A percentile compares a stretch with the other conserved stretches of the same genome.
These are phyloP conservation scores for Aurelia sp. DNA, from an alignment of 30 jellyfish, hydroid and myxozoan species.

Conservation along the genomic window DNA sequence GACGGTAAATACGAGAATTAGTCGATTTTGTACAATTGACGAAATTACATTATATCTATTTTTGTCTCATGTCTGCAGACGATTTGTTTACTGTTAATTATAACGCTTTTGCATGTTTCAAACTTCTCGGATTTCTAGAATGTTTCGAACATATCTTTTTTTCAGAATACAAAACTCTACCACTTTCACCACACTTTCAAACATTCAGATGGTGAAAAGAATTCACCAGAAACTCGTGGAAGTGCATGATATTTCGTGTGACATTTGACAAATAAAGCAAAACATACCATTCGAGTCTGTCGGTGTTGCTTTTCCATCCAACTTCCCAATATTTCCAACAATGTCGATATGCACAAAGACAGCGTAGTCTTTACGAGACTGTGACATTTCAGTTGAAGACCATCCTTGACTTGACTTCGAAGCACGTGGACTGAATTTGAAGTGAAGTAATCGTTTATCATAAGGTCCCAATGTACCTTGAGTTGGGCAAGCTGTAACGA, in stretches of 20 bases:
- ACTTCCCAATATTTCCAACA: slow-evolving; percentile 68
- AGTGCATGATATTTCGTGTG: background rate
- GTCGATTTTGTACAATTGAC: too few species aligned
- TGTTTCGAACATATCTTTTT: too few species aligned
- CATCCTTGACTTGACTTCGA: slow-evolving; percentile 75
- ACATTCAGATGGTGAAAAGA: too few species aligned
- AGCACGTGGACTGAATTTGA: slow-evolving; percentile 88
- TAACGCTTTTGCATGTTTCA: too few species aligned
- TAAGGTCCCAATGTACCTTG: slow-evolving; percentile 86
- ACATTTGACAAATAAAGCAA: background rate
- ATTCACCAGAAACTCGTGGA: too few species aligned
- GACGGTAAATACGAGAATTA: too few species aligned
- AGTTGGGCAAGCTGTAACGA: slow-evolving; percentile 83
- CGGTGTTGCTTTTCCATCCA: slow-evolving; percentile 15
- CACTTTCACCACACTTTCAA: too few species aligned
- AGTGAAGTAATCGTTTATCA: slow-evolving; percentile 68
- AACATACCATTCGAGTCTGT: slow-evolving; percentile 46
- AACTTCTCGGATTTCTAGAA: too few species aligned
- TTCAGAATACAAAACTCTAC: too few species aligned
- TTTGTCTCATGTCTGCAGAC: too few species aligned
- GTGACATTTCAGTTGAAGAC: slow-evolving; percentile 61
- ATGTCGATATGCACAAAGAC: slow-evolving; percentile 77
- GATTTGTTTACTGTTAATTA: too few species aligned
- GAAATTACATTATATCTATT: too few species aligned
- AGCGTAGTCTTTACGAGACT: slow-evolving; percentile 93